Evolutionary conservation across 2,888 invertebrate genomes (phyloP), one percentile per base, ranked within the genome.

Genomic region (Halictus quadricinctus): DNA sequence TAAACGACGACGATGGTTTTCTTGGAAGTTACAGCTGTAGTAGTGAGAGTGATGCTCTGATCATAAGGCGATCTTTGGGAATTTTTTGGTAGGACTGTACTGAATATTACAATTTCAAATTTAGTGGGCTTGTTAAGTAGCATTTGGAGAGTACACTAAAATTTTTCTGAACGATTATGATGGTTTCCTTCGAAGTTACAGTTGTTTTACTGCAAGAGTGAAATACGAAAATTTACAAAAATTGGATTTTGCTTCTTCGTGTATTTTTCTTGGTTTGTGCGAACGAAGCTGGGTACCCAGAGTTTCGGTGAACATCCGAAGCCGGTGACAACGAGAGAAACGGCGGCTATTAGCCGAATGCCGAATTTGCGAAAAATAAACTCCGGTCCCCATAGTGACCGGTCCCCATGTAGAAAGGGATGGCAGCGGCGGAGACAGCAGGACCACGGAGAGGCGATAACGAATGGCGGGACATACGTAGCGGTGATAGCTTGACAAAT

Each of bases 401-500:
- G 58, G 48, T 72, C 36, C 41, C 69, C 36, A 43, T 60, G n/a
- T 36, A 72, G 86, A 50, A 48, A 25, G 72, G 66, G 25, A 54
- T 3, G 4, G 73, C 75, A 43, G 64, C 72, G 70, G 73, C 80
- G 76, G 50, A 41, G 54, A n/a, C 58, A 80, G 72, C 66, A 21
- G 36, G 66, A 2, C 18, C 18, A 36, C 58, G 74, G 77, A 76
- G 81, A 81, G 83, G 86, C 81, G 88, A 83, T 90, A 92, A 93
- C 91, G 83, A 92, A 93, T 92, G 89, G 88, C 83, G 72, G 88
- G 89, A 90, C 91, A 89, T 92, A 89, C 90, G 88, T 91, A 88
- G 88, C 81, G 89, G 90, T 88, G 92, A 92, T 92, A 90, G 89
- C 91, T 92, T 90, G 93, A 94, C 93, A 93, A 94, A 94, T 94